These are phyloP conservation scores for Scrobipalpa costella DNA, from an alignment of 2,888 invertebrate species.

Conservation along the genomic window DNA sequence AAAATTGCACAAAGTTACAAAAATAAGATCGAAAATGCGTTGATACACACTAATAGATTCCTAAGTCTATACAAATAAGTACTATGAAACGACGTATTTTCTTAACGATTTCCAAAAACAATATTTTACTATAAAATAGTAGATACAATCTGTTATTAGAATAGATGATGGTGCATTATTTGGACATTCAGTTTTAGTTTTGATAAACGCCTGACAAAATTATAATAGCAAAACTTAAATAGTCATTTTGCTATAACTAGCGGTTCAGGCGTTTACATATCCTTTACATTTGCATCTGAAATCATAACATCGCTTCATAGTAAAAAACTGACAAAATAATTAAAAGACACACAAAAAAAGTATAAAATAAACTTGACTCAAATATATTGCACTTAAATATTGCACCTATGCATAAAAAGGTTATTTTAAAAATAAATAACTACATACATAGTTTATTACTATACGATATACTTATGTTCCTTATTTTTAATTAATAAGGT, in stretches of 20 bases:
- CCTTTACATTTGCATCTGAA: not conserved
- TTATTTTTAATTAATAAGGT: constrained; percentile 73
- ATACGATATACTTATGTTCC: constrained; percentile 68
- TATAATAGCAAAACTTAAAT: not conserved
- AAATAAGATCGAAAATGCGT: constrained; percentile 34
- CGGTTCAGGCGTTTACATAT: constrained; percentile 16
- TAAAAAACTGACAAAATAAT: constrained; percentile 14
- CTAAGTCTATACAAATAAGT: constrained; percentile 14
- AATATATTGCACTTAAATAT: constrained; percentile 39
- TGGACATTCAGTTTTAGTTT: no score
- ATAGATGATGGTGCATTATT: no score
- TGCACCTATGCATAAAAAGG: constrained; percentile 62
- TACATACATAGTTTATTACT: constrained; percentile 62
- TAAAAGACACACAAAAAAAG: constrained; percentile 17
- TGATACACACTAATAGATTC: constrained; percentile 16
- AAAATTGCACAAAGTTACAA: constrained; percentile 56
- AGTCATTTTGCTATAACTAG: not conserved
- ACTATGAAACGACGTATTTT: constrained; percentile 37
- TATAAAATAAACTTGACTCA: constrained; percentile 38
- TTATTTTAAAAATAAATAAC: constrained; percentile 72
- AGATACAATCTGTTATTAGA: no score
- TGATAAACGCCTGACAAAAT: constrained; percentile 7
- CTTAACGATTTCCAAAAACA: not conserved
- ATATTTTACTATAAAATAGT: not conserved
- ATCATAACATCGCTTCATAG: constrained; percentile 36